Percentiles rank a stretch among this genome's conserved stretches.
Evolutionary conservation across 2,888 invertebrate genomes (phyloP).

Genomic region (Drosophila nr. perissopoda): DNA sequence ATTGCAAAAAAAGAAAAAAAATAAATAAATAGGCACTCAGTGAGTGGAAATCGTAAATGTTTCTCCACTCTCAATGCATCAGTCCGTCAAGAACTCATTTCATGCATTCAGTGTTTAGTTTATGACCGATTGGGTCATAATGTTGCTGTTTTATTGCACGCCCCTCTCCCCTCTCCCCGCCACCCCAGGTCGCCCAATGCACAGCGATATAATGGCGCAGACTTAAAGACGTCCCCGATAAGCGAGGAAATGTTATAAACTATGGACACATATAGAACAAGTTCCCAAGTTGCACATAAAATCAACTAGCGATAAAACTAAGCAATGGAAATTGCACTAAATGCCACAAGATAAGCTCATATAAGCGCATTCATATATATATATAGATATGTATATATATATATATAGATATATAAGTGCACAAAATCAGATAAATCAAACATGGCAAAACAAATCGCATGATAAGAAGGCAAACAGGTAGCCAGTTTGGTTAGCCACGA

Average conservation of each 20-base stretch:
- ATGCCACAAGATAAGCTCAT: constrained; percentile 55
- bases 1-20: constrained; percentile 19
- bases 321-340: constrained; percentile 41
- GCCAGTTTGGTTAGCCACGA: constrained; percentile 6
- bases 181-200: background rate
- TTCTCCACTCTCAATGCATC: constrained; percentile 14
- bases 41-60: constrained; percentile 8
- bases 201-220: constrained; percentile 60
- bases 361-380: background rate
- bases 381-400: background rate
- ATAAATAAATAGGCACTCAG: background rate
- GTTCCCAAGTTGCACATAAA: background rate
- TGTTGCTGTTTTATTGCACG: constrained; percentile 44
- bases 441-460: constrained; percentile 74
- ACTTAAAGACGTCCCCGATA: constrained; percentile 76
- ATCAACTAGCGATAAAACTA: constrained; percentile 12
- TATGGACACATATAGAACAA: constrained; percentile 7
- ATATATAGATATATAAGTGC: background rate
- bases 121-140: constrained; percentile 53
- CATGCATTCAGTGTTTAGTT: constrained; percentile 34
- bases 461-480: constrained; percentile 52
- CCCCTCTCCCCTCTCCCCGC: background rate
- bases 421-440: constrained; percentile 73
- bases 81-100: constrained; percentile 17
- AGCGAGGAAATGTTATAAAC: constrained; percentile 5